These are phyloP conservation scores for Solea senegalensis DNA, from an alignment of 2,113 vertebrate species.

Conservation along the genomic window DNA sequence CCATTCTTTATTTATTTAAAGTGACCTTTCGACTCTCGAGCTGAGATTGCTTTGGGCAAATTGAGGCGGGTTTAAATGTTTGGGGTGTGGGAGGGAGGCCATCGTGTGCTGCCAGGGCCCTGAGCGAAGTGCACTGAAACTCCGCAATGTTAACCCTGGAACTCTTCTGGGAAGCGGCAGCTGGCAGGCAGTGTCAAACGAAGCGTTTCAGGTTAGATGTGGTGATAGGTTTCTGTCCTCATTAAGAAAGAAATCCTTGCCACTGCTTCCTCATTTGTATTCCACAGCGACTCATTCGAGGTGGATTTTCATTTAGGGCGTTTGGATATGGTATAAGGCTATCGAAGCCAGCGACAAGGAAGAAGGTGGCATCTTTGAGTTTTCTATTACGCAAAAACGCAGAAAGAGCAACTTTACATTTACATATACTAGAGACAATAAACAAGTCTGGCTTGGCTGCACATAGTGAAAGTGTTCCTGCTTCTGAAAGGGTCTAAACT, in stretches of 20 bases:
- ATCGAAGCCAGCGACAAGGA: constrained; percentile 55
- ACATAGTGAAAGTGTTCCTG: constrained; percentile 1
- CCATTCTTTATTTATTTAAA: constrained; percentile 81
- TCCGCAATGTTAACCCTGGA: constrained; percentile 57
- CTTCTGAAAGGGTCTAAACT: not conserved
- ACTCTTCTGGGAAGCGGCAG: constrained; percentile 64
- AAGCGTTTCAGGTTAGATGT: constrained; percentile 80
- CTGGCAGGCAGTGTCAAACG: constrained; percentile 74
- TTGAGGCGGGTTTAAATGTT: constrained; percentile 75
- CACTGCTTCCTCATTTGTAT: constrained; percentile 79
- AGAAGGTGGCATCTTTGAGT: constrained; percentile 43
- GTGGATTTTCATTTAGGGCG: constrained; percentile 75
- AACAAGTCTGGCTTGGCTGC: constrained; percentile 12
- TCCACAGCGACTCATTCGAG: constrained; percentile 61
- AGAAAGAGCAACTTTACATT: constrained; percentile 57
- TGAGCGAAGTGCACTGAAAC: constrained; percentile 56
- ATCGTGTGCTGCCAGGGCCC: constrained; percentile 63
- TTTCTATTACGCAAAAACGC: constrained; percentile 60
- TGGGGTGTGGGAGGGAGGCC: constrained; percentile 72
- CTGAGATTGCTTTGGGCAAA: constrained; percentile 71
- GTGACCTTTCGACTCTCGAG: constrained; percentile 74
- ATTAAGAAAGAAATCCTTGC: constrained; percentile 80
- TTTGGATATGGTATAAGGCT: constrained; percentile 64
- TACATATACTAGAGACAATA: too few relatives aligned
- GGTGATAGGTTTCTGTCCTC: constrained; percentile 82